Percentiles rank a stretch among this genome's conserved stretches.
Evolutionary conservation across 1,140 invertebrate genomes (phyloP).

Genomic region (Aphaenogaster floridana): DNA sequence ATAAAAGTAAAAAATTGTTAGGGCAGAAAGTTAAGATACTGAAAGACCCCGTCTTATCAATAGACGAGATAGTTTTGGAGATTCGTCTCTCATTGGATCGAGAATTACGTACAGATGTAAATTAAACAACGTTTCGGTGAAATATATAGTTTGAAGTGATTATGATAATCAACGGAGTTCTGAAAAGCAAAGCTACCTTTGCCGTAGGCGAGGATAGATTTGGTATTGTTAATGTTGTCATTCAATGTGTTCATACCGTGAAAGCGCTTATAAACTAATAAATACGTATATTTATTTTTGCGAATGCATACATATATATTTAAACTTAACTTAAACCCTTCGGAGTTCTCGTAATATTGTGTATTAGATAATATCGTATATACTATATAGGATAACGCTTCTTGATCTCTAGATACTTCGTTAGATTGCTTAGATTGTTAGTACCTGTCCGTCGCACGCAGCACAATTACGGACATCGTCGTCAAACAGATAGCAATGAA

Average conservation of each 20-base stretch:
- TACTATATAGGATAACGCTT: constrained; percentile 23
- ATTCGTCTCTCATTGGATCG: neutral
- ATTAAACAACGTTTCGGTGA: neutral
- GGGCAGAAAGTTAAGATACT: neutral
- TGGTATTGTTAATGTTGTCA: constrained; percentile 52
- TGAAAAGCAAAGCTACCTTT: neutral
- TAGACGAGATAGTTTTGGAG: neutral
- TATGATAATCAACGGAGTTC: neutral
- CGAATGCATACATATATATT: constrained; percentile 23
- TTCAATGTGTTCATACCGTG: constrained; percentile 52
- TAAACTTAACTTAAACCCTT: constrained; percentile 16
- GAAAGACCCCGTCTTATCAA: neutral
- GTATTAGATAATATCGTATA: constrained; percentile 26
- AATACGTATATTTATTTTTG: constrained; percentile 50
- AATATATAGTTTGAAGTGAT: neutral
- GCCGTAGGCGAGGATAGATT: neutral
- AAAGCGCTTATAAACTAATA: constrained; percentile 58
- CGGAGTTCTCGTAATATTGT: constrained; percentile 24
- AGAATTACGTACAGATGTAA: constrained; percentile 8
- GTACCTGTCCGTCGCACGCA: constrained; percentile 13
- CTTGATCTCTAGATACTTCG: constrained; percentile 18
- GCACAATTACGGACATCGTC: neutral
- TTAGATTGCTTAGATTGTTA: constrained; percentile 33
- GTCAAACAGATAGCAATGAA: neutral
- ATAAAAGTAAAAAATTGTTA: neutral